These are phyloP conservation scores for Drosophila fulvimacula DNA, from an alignment of 2,888 invertebrate species.

Conservation along the genomic window DNA sequence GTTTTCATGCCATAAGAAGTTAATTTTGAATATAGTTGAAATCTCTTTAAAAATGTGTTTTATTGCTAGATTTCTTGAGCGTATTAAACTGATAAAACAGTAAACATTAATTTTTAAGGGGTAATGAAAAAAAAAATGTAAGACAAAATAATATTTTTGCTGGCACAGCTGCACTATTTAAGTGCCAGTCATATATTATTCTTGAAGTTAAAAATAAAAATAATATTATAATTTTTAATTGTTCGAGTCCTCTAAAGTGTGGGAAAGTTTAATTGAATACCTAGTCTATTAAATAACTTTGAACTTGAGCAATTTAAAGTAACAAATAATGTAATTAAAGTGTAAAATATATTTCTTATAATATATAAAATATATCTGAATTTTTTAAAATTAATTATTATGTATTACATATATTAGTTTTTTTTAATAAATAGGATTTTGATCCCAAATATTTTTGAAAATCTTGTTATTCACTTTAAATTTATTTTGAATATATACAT, in stretches of 20 bases:
- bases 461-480: too few relatives aligned
- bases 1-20: not conserved
- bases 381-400: too few relatives aligned
- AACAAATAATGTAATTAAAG: not conserved
- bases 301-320: not conserved
- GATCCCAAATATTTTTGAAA: too few relatives aligned
- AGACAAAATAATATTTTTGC: not conserved
- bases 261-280: constrained; percentile 1
- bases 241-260: not conserved
- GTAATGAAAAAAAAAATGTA: not conserved
- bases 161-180: constrained; percentile 8
- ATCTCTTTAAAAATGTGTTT: not conserved
- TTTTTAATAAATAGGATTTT: too few relatives aligned
- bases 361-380: not conserved
- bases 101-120: not conserved
- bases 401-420: too few relatives aligned
- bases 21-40: not conserved
- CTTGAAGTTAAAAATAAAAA: not conserved
- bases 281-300: not conserved
- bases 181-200: constrained; percentile 1
- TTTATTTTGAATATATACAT: too few relatives aligned
- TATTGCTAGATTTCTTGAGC: not conserved
- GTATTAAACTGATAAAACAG: constrained; percentile 4
- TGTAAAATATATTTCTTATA: not conserved
- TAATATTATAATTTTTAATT: constrained; percentile 6